phyloP scores from a whole-genome alignment of 2,888 invertebrate species.

The Heliconius sara region DNA sequence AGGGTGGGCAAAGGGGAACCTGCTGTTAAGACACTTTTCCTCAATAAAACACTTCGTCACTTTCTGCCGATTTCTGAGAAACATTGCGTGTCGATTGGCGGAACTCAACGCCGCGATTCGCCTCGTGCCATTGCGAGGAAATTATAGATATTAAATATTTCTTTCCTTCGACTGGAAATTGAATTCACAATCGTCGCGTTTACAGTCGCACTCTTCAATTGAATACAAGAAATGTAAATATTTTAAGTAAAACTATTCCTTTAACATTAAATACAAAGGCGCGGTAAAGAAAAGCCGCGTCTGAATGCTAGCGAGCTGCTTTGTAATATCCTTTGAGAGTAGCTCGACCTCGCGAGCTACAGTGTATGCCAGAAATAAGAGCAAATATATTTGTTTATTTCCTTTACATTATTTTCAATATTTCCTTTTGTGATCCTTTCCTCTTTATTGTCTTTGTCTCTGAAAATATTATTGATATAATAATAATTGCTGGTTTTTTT shows the following conservation, averaged over 20 bases:
- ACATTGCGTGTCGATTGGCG: no score
- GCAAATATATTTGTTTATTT: neutral
- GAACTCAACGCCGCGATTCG: no score
- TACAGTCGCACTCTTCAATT: neutral
- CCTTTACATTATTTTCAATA: no score
- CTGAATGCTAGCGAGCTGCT: constrained; percentile 21
- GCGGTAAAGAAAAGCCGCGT: constrained; percentile 8
- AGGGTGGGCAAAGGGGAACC: no score
- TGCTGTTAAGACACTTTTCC: no score
- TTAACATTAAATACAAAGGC: constrained; percentile 2
- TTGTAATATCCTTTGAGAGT: constrained; percentile 33
- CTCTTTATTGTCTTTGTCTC: no score
- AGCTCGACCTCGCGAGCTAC: constrained; percentile 20
- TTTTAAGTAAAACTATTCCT: constrained; percentile 6
- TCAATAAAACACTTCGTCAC: no score
- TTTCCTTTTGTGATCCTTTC: no score
- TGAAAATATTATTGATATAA: no score
- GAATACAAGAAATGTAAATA: constrained; percentile 11
- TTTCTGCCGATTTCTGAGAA: no score
- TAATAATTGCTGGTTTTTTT: no score
- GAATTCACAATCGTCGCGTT: neutral
- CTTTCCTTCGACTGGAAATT: neutral
- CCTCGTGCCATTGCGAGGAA: no score
- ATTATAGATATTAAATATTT: neutral
- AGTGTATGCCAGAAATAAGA: constrained; percentile 1